Base-by-base conservation (phyloP, 2,797 vertebrate species). In the Esox lucius region DNA sequence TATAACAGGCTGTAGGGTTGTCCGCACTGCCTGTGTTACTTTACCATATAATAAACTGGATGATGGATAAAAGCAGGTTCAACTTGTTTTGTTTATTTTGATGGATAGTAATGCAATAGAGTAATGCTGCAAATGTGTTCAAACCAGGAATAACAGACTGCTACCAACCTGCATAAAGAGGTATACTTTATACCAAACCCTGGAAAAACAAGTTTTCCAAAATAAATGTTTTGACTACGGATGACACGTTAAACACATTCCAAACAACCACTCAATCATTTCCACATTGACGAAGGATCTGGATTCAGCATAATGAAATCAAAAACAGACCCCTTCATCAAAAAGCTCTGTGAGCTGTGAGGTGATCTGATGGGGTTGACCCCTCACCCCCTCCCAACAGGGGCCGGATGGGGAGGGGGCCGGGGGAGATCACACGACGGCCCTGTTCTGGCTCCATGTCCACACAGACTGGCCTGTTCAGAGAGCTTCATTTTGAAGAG, bases 371-470 rank as follows among this genome's bases (percentile, higher is more conserved):
- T 73, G 81, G 80, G 81, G 74, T 81, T 89, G 88, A 92, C 91
- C 90, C 87, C 81, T 91, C 78, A 85, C 84, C 90, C 69, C 84
- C 80, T 80, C 84, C 33, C 80, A 62, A 73, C 87, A 88, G 81
- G 86, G 22, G 82, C 80, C 67, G 67, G 83, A 80, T 70, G 71
- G 75, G 77, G 81, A 86, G 80, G 74, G 72, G 75, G 80, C 75
- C 76, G 84, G 78, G 84, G 78, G 72, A 84, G 87, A 90, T 92
- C 89, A 87, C 81, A 90, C 80, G 84, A 79, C 86, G 78, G 83
- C 79, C 80, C 79, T 83, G 81, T 79, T 80, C 75, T 71, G 61
- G 42, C 81, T 85, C 81, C 75, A 74, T 83, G 85, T 89, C 86
- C 89, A 87, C 85, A 87, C 56, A 61, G 22, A 22, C 56, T 61